Conservation (phyloP, 2,888 invertebrate genomes). For the Trichogramma evanescens region DNA sequence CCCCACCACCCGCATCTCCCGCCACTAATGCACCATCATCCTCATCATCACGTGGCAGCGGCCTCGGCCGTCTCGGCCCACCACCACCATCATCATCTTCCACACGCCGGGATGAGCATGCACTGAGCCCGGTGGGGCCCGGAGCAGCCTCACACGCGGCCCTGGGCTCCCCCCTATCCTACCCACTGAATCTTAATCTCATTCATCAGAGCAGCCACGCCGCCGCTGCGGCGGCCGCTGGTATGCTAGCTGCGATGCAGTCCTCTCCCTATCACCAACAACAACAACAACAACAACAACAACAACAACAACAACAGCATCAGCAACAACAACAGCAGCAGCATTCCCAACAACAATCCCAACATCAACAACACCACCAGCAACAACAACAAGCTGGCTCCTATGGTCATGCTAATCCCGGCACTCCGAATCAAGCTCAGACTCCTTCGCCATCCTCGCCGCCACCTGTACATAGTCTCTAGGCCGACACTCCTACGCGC, state of each 20-base stretch:
- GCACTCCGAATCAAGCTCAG: constrained; percentile 41
- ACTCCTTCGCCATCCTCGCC: constrained; percentile 45
- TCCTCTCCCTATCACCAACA: constrained; percentile 9
- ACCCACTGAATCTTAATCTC: constrained; percentile 45
- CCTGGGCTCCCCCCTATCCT: constrained; percentile 47
- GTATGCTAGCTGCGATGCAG: constrained; percentile 18
- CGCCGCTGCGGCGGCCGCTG: constrained; percentile 27
- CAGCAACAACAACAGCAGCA: constrained; percentile 33
- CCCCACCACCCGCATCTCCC: constrained; percentile 58
- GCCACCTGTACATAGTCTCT: constrained; percentile 47
- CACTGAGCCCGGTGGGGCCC: constrained; percentile 77
- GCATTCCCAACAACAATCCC: constrained; percentile 29
- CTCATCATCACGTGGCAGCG: constrained; percentile 45
- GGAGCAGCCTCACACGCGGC: constrained; percentile 43
- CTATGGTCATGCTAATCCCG: constrained; percentile 38
- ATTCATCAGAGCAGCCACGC: constrained; percentile 38
- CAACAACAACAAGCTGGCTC: constrained; percentile 38
- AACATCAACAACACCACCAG: constrained; percentile 28
- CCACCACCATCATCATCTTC: constrained; percentile 41
- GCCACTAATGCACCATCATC: constrained; percentile 53
- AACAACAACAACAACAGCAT: constrained; percentile 28
- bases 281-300: too few relatives aligned
- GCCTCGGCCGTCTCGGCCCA: constrained; percentile 43
- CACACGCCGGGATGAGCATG: constrained; percentile 53
- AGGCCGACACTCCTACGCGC: constrained; percentile 32